These are phyloP conservation scores for Listronotus bonariensis DNA, from an alignment of 1,140 invertebrate species.

Conservation along the genomic window DNA sequence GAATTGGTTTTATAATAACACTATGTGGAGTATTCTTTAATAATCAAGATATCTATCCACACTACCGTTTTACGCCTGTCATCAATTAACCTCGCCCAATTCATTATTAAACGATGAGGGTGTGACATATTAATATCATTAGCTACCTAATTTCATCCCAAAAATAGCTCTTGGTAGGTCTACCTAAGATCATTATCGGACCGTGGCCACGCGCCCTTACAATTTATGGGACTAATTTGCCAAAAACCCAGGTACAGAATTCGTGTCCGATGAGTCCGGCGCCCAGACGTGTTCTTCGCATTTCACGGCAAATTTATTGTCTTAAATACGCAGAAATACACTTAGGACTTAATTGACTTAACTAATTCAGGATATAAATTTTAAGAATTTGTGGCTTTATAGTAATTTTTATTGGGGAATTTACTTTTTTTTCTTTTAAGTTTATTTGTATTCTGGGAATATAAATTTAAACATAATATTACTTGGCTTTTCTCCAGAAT, in stretches of 20 bases:
- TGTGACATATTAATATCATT: conserved; percentile 2
- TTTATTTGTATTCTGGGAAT: too few relatives aligned
- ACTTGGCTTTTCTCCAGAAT: too few relatives aligned
- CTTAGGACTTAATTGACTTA: conserved; percentile 46
- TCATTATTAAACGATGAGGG: conserved; percentile 6
- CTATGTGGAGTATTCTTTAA: too few relatives aligned
- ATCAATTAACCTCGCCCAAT: conserved; percentile 10
- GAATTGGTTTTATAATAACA: too few relatives aligned
- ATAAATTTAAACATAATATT: too few relatives aligned
- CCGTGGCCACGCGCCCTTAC: conserved; percentile 43
- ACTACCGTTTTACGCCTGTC: conserved; percentile 1
- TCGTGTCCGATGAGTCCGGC: conserved; percentile 35
- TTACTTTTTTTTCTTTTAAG: conserved; percentile 24
- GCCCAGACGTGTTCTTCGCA: conserved; percentile 38
- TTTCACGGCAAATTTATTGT: conserved; percentile 46
- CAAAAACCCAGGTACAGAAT: conserved; percentile 42
- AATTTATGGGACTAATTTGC: conserved; percentile 47
- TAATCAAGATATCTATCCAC: too few relatives aligned
- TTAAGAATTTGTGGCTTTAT: conserved; percentile 27
- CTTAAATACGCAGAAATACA: conserved; percentile 45
- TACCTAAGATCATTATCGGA: conserved; percentile 40
- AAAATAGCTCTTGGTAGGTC: conserved; percentile 11
- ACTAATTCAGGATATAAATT: conserved; percentile 28
- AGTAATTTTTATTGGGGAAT: conserved; percentile 12
- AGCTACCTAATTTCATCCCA: conserved; percentile 8